Conservation (phyloP, 2,113 vertebrate genomes). For the Azemiops feae region DNA sequence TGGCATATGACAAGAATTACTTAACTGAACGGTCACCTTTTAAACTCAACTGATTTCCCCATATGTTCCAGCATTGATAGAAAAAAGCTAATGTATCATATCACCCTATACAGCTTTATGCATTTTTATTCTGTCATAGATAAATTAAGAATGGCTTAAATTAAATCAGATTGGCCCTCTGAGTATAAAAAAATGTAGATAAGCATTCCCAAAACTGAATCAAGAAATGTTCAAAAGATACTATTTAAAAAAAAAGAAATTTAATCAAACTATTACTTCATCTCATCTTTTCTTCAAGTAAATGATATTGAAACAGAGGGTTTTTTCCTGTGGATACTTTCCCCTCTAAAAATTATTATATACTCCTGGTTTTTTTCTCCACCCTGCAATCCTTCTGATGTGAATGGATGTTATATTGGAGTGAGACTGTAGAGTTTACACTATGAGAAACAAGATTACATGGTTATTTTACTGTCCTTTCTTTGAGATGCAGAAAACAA, state of each 20-base stretch:
- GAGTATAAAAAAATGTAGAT: background rate
- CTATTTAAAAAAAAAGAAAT: background rate
- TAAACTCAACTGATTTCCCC: background rate
- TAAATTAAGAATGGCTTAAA: background rate
- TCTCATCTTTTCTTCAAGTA: background rate
- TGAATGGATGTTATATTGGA: background rate
- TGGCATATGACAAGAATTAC: background rate
- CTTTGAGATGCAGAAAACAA: background rate
- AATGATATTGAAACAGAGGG: background rate
- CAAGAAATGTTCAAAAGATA: background rate
- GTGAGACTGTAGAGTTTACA: background rate
- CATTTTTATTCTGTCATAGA: background rate
- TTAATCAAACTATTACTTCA: background rate
- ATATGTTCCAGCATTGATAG: background rate
- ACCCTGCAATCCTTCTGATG: background rate
- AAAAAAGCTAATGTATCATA: background rate
- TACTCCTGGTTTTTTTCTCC: background rate
- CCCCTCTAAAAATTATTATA: background rate
- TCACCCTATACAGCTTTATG: background rate
- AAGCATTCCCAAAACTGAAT: background rate
- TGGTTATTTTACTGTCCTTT: background rate
- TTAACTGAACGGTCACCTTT: background rate
- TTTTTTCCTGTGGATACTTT: background rate
- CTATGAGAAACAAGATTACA: background rate
- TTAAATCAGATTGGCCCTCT: background rate